Evolutionary conservation across 2,113 vertebrate species (phyloP), one percentile per base, ranked within the genome.

Genomic region (Monopterus albus): DNA sequence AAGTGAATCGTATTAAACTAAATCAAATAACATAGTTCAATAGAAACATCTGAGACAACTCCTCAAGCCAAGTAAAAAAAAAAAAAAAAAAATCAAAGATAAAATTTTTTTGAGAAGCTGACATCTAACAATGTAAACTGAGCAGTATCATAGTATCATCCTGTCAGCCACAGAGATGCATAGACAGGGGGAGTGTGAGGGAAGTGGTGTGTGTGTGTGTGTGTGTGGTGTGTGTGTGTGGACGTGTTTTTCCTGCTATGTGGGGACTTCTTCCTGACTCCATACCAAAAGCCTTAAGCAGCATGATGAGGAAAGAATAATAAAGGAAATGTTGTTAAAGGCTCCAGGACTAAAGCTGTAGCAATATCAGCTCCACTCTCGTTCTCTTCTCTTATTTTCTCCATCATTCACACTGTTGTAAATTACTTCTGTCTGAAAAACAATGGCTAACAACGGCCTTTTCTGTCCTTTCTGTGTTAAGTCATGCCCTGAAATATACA

Each of bases 261-360:
- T n/a, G n/a, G n/a, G n/a, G n/a, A n/a, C n/a, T n/a, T n/a, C n/a
- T n/a, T n/a, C n/a, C n/a, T n/a, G n/a, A n/a, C n/a, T n/a, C n/a
- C n/a, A n/a, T n/a, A n/a, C n/a, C n/a, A n/a, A n/a, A n/a, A 67
- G 69, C 72, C 75, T 85, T 78, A 85, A 88, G 79, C 78, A 63
- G 40, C 55, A 55, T 75, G 83, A 88, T 88, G 84, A 82, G 82
- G 80, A 85, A 89, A 91, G n/a, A n/a, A n/a, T 84, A 85, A 83
- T 77, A 85, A 82, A 83, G 67, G 55, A 53, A 76, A 79, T 69
- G 72, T 84, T 87, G 77, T 87, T 81, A 86, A 89, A 83, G 65
- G 36, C 79, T 75, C 43, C 66, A 59, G 74, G 62, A 64, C 74
- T 83, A 63, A 38, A 76, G 66, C 62, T 23, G 25, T 59, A 63